Evolutionary conservation across 2,113 vertebrate genomes (phyloP).

Genomic region (Hemicordylus capensis): DNA sequence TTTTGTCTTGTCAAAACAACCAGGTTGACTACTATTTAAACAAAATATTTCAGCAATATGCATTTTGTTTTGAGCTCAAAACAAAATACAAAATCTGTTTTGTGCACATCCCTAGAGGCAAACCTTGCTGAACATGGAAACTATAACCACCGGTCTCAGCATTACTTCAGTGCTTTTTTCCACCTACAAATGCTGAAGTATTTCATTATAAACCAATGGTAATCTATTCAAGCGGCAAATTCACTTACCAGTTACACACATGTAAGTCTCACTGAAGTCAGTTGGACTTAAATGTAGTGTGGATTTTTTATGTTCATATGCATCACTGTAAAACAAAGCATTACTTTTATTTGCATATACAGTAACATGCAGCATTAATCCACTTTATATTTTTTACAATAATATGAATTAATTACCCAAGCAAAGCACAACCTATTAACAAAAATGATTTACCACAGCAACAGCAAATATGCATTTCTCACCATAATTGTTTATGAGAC

Average conservation of each 20-base stretch:
- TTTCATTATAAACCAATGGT: background rate
- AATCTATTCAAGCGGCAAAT: background rate
- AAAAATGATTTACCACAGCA: conserved; percentile 27
- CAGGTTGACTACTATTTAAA: too few species aligned
- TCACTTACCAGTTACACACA: background rate
- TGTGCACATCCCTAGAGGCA: too few species aligned
- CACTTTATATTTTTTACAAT: background rate
- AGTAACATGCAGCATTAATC: conserved; percentile 18
- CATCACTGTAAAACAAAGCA: background rate
- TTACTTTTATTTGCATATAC: conserved; percentile 4
- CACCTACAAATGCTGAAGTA: conserved; percentile 52
- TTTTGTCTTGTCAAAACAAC: too few species aligned
- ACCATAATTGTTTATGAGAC: background rate
- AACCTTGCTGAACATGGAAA: background rate
- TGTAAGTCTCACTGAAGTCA: background rate
- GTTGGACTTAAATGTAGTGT: background rate
- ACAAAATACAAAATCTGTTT: too few species aligned
- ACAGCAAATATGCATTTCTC: conserved; percentile 20
- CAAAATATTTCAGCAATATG: too few species aligned
- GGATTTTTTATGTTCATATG: background rate
- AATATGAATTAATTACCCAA: background rate
- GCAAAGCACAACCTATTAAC: background rate
- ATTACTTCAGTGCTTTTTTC: conserved; percentile 44
- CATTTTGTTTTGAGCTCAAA: too few species aligned
- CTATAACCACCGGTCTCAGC: background rate